Evolutionary conservation across 30 jellyfish, hydroid and myxozoan genomes (phyloP).

Genomic region (Sanderia malayensis): DNA sequence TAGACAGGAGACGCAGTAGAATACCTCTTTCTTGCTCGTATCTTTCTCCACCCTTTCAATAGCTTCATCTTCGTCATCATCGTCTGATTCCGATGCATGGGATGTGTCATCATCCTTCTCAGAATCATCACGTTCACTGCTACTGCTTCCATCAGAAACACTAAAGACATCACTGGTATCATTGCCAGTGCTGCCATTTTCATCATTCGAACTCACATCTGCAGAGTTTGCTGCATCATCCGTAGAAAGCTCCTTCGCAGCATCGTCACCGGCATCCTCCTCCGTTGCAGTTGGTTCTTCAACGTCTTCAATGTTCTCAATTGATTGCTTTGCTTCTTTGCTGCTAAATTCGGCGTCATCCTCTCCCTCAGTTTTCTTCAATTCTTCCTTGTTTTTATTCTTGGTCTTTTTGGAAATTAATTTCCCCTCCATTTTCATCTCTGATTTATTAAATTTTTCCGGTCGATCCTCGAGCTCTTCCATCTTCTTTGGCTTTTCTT

Average conservation of each 20-base stretch:
- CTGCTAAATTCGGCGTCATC: no score
- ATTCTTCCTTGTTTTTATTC: neutral
- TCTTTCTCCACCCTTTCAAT: constrained; percentile 43
- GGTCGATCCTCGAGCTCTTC: constrained; percentile 10
- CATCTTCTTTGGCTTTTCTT: neutral
- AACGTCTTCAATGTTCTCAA: no score
- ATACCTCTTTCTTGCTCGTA: constrained; percentile 56
- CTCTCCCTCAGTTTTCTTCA: neutral
- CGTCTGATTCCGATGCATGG: constrained; percentile 27
- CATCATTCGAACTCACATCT: no score
- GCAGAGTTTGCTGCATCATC: no score
- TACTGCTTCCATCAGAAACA: constrained; percentile 25
- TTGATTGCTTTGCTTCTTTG: no score
- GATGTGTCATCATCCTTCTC: constrained; percentile 14
- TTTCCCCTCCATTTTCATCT: neutral
- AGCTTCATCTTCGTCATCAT: no score
- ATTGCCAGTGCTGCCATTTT: constrained; percentile 2
- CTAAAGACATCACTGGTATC: constrained; percentile 29
- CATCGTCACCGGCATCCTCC: no score
- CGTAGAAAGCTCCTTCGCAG: no score
- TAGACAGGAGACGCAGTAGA: no score
- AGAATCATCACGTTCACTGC: constrained; percentile 24
- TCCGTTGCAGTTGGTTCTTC: no score
- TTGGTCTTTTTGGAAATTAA: neutral
- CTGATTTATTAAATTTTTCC: constrained; percentile 7